Base-by-base conservation (phyloP, 1,140 invertebrate genomes). In the Drosophila grimshawi region DNA sequence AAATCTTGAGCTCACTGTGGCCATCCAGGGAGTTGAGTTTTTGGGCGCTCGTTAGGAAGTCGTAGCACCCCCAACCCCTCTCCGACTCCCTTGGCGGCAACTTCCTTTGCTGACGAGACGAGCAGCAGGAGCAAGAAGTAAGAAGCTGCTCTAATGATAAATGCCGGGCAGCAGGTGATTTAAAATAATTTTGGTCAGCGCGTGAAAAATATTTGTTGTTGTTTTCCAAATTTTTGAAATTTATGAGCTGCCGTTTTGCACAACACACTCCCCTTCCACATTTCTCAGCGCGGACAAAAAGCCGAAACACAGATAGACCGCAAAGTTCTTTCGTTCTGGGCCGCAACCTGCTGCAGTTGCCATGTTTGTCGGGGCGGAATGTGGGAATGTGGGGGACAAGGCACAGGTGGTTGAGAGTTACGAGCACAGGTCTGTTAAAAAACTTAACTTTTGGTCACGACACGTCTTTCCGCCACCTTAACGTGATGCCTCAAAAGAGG, bases 101-200 rank as follows among this genome's bases (percentile, higher is more conserved):
- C 30, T 62, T 59, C 55, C 57, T 57, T 57, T 19, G 55, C 53
- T 78, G 73, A 57, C 37, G 57, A 43, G 51, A 49, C 45, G 45
- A 27, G 37, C 4, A 19, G 39, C 10, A 6, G 32, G 4, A 2
- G n/a, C 19, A 48, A 10, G 45, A 4, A 6, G 37, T 2, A 11
- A 27, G 45, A 29, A n/a, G 45, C 51, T 64, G 46, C 60, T 72
- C 71, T 90, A 85, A 89, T 89, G 85, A 89, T 89, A 89, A 89
- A 89, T 89, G 86, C 80, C 51, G 85, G 81, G 86, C 85, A 89
- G 85, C 85, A 89, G 85, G 85, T 89, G 85, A 89, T 89, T 89
- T 89, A 89, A 89, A 89, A 89, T 90, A 89, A 89, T 89, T 89
- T 86, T 62, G 80, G 81, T 73, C 75, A 89, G 77, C 77, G 67